Evolutionary conservation across 1,140 invertebrate genomes (phyloP), one percentile per base, ranked within the genome.

Genomic region (Steinernema khuongi): DNA sequence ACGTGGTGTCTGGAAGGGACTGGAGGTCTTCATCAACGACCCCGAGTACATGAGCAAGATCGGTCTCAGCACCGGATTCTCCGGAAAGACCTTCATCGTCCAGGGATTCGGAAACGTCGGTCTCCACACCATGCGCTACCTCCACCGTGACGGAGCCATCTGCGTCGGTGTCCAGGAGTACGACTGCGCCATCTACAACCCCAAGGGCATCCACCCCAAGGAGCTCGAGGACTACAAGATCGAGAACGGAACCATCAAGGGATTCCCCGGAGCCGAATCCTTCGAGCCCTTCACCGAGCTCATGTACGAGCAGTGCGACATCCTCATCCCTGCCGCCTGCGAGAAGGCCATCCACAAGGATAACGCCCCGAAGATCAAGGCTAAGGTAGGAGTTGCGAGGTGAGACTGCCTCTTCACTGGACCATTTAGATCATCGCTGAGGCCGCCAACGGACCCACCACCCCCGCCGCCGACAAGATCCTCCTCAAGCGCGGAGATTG

Each of bases 371-470:
- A 90, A 90, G 84, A 92, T 97, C 74, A 90, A 96, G 86, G 93
- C 93, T 80, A 94, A 92, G 89, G 91, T 93, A 85, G 88, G 97
- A 88, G 94, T 90, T 85, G 94, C 97, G 86, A 89, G 91, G 80
- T 96, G 94, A 86, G 96, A 98, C 86, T 94, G 72, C 91, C 96
- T 43, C 91, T 91, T 81, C 96, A 96, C 86, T 71, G 18, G 66
- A 14, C 33, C 22, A 14, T 70, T 44, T 81, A 96, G 92, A 94
- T 97, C 77, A 94, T 98, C 85, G 94, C 92, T 1, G 95, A 98
- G 87, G 96, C 94, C 82, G 95, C 96, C 81, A 98, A 98, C 87
- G 96, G 96, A 4, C 96, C 96, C 50, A 97, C 93, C 0, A 99
- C 96, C 1, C 93, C 94, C 0, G 94, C 93, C 29, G 96, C 94